These are phyloP conservation scores for Chlorospingus flavigularis DNA, from an alignment of 2,797 vertebrate genomes.

Conservation along the genomic window DNA sequence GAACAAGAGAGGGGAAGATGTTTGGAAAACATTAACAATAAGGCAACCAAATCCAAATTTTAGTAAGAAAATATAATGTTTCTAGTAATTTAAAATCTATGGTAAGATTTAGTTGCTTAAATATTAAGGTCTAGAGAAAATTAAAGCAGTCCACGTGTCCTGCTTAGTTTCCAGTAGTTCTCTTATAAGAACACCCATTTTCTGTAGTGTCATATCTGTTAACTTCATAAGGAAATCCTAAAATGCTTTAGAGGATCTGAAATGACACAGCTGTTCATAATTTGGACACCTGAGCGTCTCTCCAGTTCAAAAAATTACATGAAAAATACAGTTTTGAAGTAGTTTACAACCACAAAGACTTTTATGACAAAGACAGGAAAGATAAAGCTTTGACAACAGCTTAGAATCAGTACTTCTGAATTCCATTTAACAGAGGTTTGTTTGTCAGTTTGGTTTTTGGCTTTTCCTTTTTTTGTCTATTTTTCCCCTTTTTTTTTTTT, in stretches of 20 bases:
- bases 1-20: neutral
- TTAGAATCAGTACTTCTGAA: neutral
- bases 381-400: neutral
- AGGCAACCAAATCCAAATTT: neutral
- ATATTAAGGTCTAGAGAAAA: neutral
- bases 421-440: neutral
- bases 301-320: neutral
- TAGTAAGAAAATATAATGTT: neutral
- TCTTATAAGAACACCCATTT: neutral
- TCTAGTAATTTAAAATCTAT: neutral
- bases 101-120: neutral
- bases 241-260: neutral
- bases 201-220: neutral
- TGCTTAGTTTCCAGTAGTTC: neutral
- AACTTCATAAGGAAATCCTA: neutral
- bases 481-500: neutral
- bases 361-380: neutral
- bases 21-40: neutral
- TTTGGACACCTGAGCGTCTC: neutral
- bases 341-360: neutral
- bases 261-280: neutral
- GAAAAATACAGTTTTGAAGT: neutral
- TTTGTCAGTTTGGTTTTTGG: neutral
- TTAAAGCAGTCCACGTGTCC: rapidly evolving
- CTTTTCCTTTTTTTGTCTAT: neutral